Evolutionary conservation across 2,797 vertebrate genomes (phyloP), one percentile per base, ranked within the genome.

Genomic region (Centropyge bicolor): DNA sequence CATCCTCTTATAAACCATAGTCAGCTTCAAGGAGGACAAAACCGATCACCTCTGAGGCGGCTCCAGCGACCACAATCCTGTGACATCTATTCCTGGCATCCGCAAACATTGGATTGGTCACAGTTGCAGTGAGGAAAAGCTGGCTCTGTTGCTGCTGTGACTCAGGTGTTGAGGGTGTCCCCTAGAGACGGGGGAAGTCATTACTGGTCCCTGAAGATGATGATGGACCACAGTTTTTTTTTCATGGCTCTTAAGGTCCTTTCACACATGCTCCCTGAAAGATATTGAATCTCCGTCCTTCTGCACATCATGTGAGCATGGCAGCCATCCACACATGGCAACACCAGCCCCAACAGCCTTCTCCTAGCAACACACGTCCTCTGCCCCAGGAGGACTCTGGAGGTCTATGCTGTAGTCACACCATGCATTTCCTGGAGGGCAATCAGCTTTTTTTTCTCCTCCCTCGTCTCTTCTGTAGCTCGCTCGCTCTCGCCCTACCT

Each of bases 331-430:
- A 92, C 85, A 80, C 92, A 93, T 92, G 91, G 93, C 91, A 95
- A 91, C 93, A 86, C 86, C 87, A 87, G 92, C 92, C 92, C 89
- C 2, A 84, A 89, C 89, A 92, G 88, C 93, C 92, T 93, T 95
- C 93, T 93, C 95, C 93, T 95, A 96, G 95, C 95, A 95, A 95
- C 95, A 79, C 90, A 90, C 89, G 92, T 95, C 93, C 92, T 92
- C 84, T 86, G 89, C 94, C 95, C 94, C 94, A 89, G 91, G 94
- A 94, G 94, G 93, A 94, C 94, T 94, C 93, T 92, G 94, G 94
- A 94, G 95, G 95, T 95, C 94, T 94, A 90, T 86, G 91, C 91
- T 91, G 86, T 88, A 91, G 94, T 95, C 93, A 92, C 93, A 93
- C 92, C 89, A 86, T 87, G 91, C 91, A 84, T 92, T 95, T 96